A percentile compares a stretch with the other conserved stretches of the same genome.
Conservation (phyloP, 1,140 invertebrate genomes). For the Sarcophaga bullata region DNA sequence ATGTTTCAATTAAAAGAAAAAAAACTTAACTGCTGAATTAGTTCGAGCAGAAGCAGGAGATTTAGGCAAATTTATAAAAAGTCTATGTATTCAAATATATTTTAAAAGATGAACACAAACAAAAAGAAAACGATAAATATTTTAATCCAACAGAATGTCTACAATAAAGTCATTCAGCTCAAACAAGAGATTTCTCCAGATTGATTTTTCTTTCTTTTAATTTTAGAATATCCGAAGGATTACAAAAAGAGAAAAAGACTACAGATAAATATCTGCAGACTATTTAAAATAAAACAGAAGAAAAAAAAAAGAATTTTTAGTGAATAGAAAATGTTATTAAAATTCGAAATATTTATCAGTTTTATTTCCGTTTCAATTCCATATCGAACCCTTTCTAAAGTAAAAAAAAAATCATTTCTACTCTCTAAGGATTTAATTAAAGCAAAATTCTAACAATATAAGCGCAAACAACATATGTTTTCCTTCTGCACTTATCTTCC, state of each 20-base stretch:
- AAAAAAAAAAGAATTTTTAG: neutral
- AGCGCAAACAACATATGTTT: neutral
- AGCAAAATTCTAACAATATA: neutral
- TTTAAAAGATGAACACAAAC: neutral
- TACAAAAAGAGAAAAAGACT: neutral
- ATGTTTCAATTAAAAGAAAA: neutral
- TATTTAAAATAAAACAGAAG: no score
- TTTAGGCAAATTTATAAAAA: no score
- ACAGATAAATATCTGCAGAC: neutral
- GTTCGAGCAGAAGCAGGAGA: no score
- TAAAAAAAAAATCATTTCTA: neutral
- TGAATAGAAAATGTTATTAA: neutral
- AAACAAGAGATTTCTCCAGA: neutral
- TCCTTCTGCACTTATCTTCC: neutral
- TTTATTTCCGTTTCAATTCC: neutral
- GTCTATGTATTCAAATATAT: neutral
- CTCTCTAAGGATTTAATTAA: constrained; percentile 9
- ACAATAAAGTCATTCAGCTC: no score
- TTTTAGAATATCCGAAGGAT: constrained; percentile 14
- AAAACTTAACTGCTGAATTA: neutral
- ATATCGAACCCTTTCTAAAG: neutral
- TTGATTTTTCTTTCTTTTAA: neutral
- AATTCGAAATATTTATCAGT: neutral
- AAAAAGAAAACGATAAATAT: neutral
- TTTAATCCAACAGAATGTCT: neutral